Conservation (phyloP, 2,113 vertebrate genomes). For the Bubo blakistoni region DNA sequence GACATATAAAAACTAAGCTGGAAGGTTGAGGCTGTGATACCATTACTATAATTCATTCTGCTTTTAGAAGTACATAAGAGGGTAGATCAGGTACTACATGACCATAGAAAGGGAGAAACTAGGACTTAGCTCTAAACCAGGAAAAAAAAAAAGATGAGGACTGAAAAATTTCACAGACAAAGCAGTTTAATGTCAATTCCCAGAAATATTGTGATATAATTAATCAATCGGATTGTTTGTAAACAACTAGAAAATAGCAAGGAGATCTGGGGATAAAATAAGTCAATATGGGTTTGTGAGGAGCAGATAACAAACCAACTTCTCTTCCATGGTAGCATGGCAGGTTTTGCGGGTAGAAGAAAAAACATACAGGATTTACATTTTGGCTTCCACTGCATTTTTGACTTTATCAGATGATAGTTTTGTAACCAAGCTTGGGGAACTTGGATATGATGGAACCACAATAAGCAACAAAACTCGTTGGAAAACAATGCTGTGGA, state of each 20-base stretch:
- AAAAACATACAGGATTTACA: neutral
- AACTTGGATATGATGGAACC: neutral
- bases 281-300: neutral
- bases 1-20: neutral
- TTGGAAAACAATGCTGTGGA: neutral
- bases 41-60: neutral
- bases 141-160: neutral
- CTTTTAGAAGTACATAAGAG: neutral
- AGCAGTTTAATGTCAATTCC: neutral
- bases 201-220: neutral
- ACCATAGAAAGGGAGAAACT: neutral
- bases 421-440: neutral
- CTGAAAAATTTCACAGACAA: neutral
- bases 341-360: neutral
- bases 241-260: neutral
- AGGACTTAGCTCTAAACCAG: neutral
- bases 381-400: neutral
- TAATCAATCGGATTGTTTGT: neutral
- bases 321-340: neutral
- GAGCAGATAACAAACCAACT: neutral
- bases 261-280: neutral
- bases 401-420: neutral
- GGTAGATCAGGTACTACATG: neutral
- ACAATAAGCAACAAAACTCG: neutral
- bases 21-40: neutral